Base-by-base conservation (phyloP, 2,888 invertebrate genomes). In the Papilio elwesi region DNA sequence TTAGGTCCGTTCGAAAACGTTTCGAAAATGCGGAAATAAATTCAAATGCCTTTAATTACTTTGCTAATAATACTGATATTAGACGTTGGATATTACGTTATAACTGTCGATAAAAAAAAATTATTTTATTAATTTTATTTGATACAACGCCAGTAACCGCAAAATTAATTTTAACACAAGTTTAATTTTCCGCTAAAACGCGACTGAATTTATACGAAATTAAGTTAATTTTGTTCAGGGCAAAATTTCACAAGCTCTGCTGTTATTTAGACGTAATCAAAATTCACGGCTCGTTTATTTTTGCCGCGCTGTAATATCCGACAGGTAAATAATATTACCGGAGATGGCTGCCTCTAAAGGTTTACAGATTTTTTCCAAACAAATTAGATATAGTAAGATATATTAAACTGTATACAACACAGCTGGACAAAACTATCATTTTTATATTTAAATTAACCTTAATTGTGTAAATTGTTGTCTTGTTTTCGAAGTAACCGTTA, bases 111-210 rank as follows among this genome's bases (percentile, higher is more conserved):
- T 43, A 43, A 43, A 6, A 43, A 43, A 6, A 43, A 43, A 43
- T 43, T 43, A 43, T 7, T 7, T 5, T 11, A 57, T n/a, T n/a
- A 36, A 12, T n/a, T n/a, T 36, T 13, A 26, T 38, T 38, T 43
- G 43, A 62, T 43, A n/a, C 43, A 43, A 47, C 53, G 53, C 55
- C n/a, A 12, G 12, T 48, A 43, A 26, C 55, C 68, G 48, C 67
- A 16, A 62, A 71, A 71, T 71, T 59, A 67, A 71, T 67, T 62
- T 67, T 59, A 67, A 71, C 47, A 62, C 67, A 52, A 62, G 66
- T 38, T 67, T 49, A 59, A 65, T 71, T 67, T 26, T 52, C 48
- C 43, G 12, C 71, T 67, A 67, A 71, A 55, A 16, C 36, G 65
- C 66, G 57, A 66, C 66, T 26, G 67, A 52, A 38, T 67, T 62